Evolutionary conservation across 2,888 invertebrate genomes (phyloP), one percentile per base, ranked within the genome.

Genomic region (Agrochola macilenta): DNA sequence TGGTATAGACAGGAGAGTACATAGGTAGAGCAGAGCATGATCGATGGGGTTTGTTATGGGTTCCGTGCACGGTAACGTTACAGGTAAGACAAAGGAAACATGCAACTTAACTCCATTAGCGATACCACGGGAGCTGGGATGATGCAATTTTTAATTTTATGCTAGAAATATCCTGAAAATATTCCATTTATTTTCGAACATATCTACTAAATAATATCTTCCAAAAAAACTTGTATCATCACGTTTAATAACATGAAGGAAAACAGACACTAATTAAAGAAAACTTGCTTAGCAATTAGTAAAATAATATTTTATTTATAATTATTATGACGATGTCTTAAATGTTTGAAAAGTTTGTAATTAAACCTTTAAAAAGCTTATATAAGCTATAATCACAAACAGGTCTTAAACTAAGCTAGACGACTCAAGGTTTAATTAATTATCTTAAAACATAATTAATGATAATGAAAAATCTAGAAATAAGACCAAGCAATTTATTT

Each of bases 61-160:
- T 74, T 69, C 61, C 70, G 61, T 73, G 78, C 79, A 84, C 76
- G 79, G 76, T 63, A 74, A 52, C 75, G 63, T 71, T 79, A 60
- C 58, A 78, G 74, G 72, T 74, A 77, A 79, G 87, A 82, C 76
- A 80, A 79, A 79, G 68, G 79, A 60, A 80, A 75, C 75, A 79
- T 84, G 82, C 87, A 77, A 78, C 78, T 77, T 64, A 64, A 83
- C 71, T 81, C 75, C 81, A 72, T 83, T 79, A 65, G 65, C 20
- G 54, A 52, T 52, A 66, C 74, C 0, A 0, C 73, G 20, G 76
- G 83, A 78, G 74, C 3, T 49, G 23, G 26, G 54, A 20, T 2
- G 8, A 74, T 7, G n/a, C 11, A 23, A 17, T 30, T 63, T 54
- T 68, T 52, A 20, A 3, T 20, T 17, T 8, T 46, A 26, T 26